Conservation (phyloP, 2,888 invertebrate genomes). For the Drepanosiphum platanoidis region DNA sequence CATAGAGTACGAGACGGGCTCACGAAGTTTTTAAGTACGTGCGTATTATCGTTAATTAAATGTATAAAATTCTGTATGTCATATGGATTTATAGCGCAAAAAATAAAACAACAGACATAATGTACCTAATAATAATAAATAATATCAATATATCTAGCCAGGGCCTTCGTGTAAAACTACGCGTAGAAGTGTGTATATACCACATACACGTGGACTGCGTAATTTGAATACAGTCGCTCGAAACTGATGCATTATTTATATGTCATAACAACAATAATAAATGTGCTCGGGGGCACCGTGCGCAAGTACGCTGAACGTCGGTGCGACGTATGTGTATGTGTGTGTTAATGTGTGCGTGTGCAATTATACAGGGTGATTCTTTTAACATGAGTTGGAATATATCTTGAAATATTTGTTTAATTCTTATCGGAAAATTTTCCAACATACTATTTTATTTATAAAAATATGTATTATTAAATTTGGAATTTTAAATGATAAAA, state of each 20-base stretch:
- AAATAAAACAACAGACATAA: background rate
- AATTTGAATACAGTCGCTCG: slow-evolving; percentile 37
- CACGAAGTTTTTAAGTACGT: background rate
- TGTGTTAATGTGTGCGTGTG: background rate
- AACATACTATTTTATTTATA: too few species aligned
- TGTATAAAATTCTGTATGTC: background rate
- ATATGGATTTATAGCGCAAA: background rate
- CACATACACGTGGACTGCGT: slow-evolving; percentile 33
- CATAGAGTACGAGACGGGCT: background rate
- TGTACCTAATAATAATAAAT: background rate
- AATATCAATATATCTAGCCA: too few species aligned
- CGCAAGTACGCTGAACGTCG: background rate
- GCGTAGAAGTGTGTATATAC: background rate
- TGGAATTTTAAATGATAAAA: too few species aligned
- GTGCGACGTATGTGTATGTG: background rate
- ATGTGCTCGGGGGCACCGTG: background rate
- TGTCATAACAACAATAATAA: slow-evolving; percentile 23
- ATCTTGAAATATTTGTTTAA: too few species aligned
- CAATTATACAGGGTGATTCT: too few species aligned
- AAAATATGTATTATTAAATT: too few species aligned
- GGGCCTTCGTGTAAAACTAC: background rate
- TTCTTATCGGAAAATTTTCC: too few species aligned
- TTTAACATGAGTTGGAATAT: too few species aligned
- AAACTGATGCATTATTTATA: slow-evolving; percentile 54
- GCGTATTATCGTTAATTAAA: background rate